phyloP scores from a whole-genome alignment of 2,888 invertebrate genomes.

The Tanypteryx hageni region DNA sequence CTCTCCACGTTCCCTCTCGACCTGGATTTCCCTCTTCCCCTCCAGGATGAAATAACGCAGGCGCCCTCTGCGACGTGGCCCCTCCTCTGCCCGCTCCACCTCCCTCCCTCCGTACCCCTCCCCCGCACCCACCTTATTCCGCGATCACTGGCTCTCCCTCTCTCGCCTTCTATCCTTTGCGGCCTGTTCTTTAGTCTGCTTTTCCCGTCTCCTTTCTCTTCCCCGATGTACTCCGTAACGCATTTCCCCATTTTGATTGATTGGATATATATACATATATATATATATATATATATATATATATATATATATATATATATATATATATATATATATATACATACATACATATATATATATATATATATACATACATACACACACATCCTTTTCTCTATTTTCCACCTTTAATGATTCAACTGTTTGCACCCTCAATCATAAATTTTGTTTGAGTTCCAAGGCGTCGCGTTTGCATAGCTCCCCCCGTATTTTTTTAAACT shows the following conservation, averaged over 20 bases:
- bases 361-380: too few relatives aligned
- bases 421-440: background rate
- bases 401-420: background rate
- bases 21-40: background rate
- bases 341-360: too few relatives aligned
- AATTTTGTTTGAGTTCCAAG: background rate
- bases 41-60: background rate
- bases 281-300: too few relatives aligned
- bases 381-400: background rate
- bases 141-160: background rate
- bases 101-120: background rate
- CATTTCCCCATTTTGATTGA: conserved; percentile 16
- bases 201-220: background rate
- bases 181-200: background rate
- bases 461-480: background rate
- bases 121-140: background rate
- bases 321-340: too few relatives aligned
- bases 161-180: background rate
- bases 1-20: conserved; percentile 4
- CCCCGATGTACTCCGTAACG: background rate
- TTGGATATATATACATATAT: background rate
- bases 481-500: background rate
- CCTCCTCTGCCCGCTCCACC: background rate
- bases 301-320: background rate
- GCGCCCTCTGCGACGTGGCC: background rate